Percentiles rank a stretch among this genome's conserved stretches.
These are phyloP conservation scores for Epinotia bilunana DNA, from an alignment of 2,888 invertebrate species.

Conservation along the genomic window DNA sequence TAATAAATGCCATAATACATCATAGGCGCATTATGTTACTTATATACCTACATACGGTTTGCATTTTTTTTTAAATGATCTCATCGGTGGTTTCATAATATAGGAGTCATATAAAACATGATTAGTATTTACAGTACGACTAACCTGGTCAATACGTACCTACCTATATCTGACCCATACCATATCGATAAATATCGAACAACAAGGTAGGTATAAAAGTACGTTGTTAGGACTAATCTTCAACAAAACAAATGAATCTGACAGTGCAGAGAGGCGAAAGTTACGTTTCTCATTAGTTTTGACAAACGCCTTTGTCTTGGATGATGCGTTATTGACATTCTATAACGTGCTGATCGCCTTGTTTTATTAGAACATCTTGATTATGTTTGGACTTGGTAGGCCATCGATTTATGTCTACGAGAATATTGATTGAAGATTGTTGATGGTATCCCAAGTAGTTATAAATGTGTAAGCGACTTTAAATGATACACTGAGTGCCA, in stretches of 20 bases:
- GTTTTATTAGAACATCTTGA: constrained; percentile 29
- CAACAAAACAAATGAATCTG: constrained; percentile 1
- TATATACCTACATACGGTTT: too few species aligned
- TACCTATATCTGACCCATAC: not conserved
- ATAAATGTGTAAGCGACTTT: constrained; percentile 20
- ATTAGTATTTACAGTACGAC: too few species aligned
- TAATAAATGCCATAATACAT: too few species aligned
- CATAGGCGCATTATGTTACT: too few species aligned
- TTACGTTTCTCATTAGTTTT: constrained; percentile 21
- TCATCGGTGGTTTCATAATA: too few species aligned
- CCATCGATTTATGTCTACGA: constrained; percentile 11
- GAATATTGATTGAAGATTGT: constrained; percentile 21
- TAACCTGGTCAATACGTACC: too few species aligned
- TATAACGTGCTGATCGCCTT: constrained; percentile 10
- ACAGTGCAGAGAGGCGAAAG: constrained; percentile 23
- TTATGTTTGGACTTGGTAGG: not conserved
- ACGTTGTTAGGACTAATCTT: not conserved
- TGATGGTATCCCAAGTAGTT: not conserved
- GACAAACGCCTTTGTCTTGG: constrained; percentile 21
- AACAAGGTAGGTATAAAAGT: not conserved
- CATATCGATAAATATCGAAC: not conserved
- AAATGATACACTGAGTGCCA: not conserved
- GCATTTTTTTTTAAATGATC: too few species aligned
- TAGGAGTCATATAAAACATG: too few species aligned
- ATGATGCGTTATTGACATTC: constrained; percentile 10